Evolutionary conservation across 2,113 vertebrate species (phyloP).

Genomic region (Mola mola): DNA sequence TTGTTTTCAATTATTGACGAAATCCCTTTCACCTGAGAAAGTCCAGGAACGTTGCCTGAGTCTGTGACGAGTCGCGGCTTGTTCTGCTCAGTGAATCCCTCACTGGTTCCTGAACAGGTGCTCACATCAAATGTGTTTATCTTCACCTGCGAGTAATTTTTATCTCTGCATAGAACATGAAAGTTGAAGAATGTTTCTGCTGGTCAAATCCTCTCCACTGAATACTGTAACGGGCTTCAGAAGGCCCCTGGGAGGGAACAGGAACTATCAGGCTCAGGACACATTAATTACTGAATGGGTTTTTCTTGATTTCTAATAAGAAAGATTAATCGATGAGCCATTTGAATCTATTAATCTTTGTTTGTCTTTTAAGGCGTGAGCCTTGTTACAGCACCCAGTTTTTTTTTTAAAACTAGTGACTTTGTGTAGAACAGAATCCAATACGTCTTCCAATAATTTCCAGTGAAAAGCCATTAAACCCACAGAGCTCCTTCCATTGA

Average conservation of each 20-base stretch:
- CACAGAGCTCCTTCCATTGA: constrained; percentile 60
- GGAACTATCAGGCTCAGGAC: neutral
- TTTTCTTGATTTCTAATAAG: neutral
- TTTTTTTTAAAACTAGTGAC: constrained; percentile 48
- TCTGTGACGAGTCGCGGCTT: constrained; percentile 20
- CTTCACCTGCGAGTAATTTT: constrained; percentile 19
- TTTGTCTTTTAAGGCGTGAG: constrained; percentile 9
- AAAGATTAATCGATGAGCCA: too few species aligned
- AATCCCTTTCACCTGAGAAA: constrained; percentile 33
- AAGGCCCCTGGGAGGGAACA: neutral
- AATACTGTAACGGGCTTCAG: neutral
- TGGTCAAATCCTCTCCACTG: neutral
- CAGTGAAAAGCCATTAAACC: constrained; percentile 75
- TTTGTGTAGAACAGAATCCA: constrained; percentile 65
- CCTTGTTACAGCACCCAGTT: constrained; percentile 31
- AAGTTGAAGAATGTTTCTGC: neutral
- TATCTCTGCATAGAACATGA: neutral
- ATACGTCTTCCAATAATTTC: constrained; percentile 78
- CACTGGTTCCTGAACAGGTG: neutral
- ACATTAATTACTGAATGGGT: neutral
- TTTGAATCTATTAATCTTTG: too few species aligned
- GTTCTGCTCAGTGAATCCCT: constrained; percentile 9
- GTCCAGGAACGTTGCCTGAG: constrained; percentile 14
- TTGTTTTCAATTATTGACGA: constrained; percentile 50
- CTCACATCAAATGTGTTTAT: constrained; percentile 1